Evolutionary conservation across 1,140 invertebrate species (phyloP), one percentile per base, ranked within the genome.

Genomic region (Drosophila virilis): DNA sequence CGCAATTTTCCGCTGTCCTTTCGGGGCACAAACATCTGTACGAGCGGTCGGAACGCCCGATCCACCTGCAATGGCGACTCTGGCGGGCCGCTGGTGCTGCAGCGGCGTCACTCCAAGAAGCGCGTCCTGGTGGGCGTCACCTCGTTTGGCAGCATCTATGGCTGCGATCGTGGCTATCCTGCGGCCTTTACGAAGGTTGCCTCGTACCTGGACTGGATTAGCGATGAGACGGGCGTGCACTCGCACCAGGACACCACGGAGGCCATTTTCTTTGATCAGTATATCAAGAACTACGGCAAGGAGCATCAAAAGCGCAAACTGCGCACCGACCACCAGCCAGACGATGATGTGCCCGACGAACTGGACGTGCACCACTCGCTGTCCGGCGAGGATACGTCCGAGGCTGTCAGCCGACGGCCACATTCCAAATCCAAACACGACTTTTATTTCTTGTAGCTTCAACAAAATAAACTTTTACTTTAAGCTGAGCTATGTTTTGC

Each of bases 151-250:
- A 93, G 92, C 58, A 92, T 90, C 40, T 88, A 92, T 22, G 94
- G 94, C 10, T 95, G 94, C 77, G 92, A 93, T 77, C 78, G 83
- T 0, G 94, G 93, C 45, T 93, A 91, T 67, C 94, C 94, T 15
- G 92, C 93, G 8, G 94, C 92, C n/a, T 94, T 92, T 65, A 93
- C 94, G 7, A 93, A 94, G 72, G 91, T 94, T 13, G 93, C 93
- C 8, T 93, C 91, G 12, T 95, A 93, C 78, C 79, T 94, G 40
- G 85, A 93, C 68, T 95, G 94, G 94, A 94, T 94, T 61, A 84
- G 80, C 38, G 82, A 90, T 40, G 93, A 89, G 65, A 83, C 92
- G 6, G 92, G 92, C 1, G 82, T 92, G 0, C 84, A 71, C 33
- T 55, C 78, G 0, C 70, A 90, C 48, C 74, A 79, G 58, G 86